Evolutionary conservation across 2,113 vertebrate species (phyloP), one percentile per base, ranked within the genome.

Genomic region (Pelecanus crispus): DNA sequence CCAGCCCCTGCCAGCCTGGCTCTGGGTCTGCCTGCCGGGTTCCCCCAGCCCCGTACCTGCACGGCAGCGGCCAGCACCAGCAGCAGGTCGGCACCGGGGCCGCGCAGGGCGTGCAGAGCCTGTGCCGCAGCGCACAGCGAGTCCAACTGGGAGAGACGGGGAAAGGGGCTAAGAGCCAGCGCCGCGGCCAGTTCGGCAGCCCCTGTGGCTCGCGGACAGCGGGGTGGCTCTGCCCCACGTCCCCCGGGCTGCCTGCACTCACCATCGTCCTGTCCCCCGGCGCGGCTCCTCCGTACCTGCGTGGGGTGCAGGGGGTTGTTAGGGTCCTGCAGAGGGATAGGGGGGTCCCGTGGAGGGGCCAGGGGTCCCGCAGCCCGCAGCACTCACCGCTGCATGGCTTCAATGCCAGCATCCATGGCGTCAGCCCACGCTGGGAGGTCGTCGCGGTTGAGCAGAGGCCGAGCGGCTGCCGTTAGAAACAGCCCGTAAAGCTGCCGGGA

Each of bases 181-280:
- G 15, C 86, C 3, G 6, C 5, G 20, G 44, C 45, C 32, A 13
- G 14, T 42, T 49, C 6, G 5, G 25, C 2, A 13, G 45, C 32
- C 44, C 16, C 52, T 5, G 3, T 11, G 56, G 53, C 44, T 45
- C 2, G 8, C 1, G 4, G 53, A 17, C 49, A 49, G 17, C 2
- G 1, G 6, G 21, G n/a, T 24, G 31, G 42, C 45, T 29, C 5
- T 34, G 24, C 9, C 31, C 17, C 5, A 0, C 6, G 0, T 17
- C 17, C 32, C 29, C 17, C 0, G 1, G 32, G 50, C 12, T 6
- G 2, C 24, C 5, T 1, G 31, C 59, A 92, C 98, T 95, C 59
- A 99, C 99, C 99, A 99, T 99, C 6, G 98, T 99, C 93, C 98
- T 97, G 95, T 99, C 99, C 8, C 99, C 99, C 1, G 98, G 98